Evolutionary conservation across 2,113 vertebrate genomes (phyloP), one percentile per base, ranked within the genome.

Genomic region (Cheirogaleus medius): DNA sequence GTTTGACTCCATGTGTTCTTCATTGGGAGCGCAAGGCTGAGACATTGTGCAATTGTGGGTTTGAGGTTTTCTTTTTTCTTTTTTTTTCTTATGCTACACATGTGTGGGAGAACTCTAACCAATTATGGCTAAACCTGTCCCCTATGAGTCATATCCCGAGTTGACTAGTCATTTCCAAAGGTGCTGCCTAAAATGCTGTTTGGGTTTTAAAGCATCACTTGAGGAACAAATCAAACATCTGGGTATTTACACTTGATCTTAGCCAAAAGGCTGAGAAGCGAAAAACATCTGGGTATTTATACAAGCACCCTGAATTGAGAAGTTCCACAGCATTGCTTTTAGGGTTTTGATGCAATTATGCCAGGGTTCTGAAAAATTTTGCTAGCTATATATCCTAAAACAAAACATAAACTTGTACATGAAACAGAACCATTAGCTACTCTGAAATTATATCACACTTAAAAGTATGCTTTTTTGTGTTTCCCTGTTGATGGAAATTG

Each of bases 71-170:
- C 86, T 52, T 37, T 4, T n/a, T 44, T 95, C 76, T 56, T 32
- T 42, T 49, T n/a, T 9, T 12, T 64, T 52, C 87, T 90, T 52
- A 64, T 92, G 44, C 37, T 93, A 74, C 82, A 60, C 89, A 93
- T 80, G 52, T 76, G 58, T 97, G 95, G 92, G 86, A 97, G 81
- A 97, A 84, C 93, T 95, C 92, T 93, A 6, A 64, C 89, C 68
- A 97, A 83, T 98, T 97, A 97, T 91, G 95, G 96, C 78, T 93
- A 97, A 97, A 95, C 95, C 71, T 96, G 96, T 90, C 93, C 91
- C 37, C 42, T 76, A 0, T 95, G 98, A 97, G 97, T 98, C 97
- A 97, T 74, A 96, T 97, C 96, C 97, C 95, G 95, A 97, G 83
- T 92, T 74, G 94, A 96, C 60, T 37, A 10, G 42, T 92, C 17